A percentile compares a stretch with the other conserved stretches of the same genome.
Evolutionary conservation across 2,888 invertebrate species (phyloP).

Genomic region (Erebia palarica): DNA sequence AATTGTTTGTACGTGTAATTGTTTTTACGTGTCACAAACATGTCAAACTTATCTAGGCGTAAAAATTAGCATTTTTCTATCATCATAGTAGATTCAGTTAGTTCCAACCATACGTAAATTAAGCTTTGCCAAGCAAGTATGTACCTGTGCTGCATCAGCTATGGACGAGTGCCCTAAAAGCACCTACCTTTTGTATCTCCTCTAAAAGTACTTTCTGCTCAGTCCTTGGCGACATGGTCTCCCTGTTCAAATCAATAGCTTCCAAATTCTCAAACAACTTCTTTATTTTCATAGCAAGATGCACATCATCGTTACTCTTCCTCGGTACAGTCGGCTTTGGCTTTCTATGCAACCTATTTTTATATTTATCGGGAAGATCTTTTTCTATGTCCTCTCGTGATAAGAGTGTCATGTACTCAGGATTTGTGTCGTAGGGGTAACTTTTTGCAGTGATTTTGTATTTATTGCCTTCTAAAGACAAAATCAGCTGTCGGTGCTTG

Average conservation of each 20-base stretch:
- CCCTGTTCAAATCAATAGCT: slow-evolving; percentile 66
- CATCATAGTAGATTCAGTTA: no score
- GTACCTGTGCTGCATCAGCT: no score
- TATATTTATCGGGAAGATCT: slow-evolving; percentile 74
- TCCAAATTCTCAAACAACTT: slow-evolving; percentile 72
- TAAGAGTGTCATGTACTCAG: slow-evolving; percentile 78
- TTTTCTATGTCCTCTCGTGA: slow-evolving; percentile 74
- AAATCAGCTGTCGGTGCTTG: slow-evolving; percentile 51
- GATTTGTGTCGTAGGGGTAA: slow-evolving; percentile 81
- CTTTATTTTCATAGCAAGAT: slow-evolving; percentile 72
- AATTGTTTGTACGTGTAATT: no score
- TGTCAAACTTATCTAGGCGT: no score
- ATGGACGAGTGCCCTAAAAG: neutral
- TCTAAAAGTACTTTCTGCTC: slow-evolving; percentile 78
- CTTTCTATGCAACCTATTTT: slow-evolving; percentile 54
- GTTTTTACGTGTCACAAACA: no score
- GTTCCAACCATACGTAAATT: no score
- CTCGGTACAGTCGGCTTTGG: slow-evolving; percentile 63
- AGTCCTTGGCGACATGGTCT: slow-evolving; percentile 73
- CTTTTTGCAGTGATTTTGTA: slow-evolving; percentile 53
- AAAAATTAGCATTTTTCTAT: no score
- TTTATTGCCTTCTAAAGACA: slow-evolving; percentile 42
- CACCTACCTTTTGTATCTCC: slow-evolving; percentile 83
- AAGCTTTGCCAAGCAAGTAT: no score
- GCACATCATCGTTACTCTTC: slow-evolving; percentile 61